A percentile compares a stretch with the other conserved stretches of the same genome.
These are phyloP conservation scores for Eupelmus urozonus DNA, from an alignment of 2,888 invertebrate species.

Conservation along the genomic window DNA sequence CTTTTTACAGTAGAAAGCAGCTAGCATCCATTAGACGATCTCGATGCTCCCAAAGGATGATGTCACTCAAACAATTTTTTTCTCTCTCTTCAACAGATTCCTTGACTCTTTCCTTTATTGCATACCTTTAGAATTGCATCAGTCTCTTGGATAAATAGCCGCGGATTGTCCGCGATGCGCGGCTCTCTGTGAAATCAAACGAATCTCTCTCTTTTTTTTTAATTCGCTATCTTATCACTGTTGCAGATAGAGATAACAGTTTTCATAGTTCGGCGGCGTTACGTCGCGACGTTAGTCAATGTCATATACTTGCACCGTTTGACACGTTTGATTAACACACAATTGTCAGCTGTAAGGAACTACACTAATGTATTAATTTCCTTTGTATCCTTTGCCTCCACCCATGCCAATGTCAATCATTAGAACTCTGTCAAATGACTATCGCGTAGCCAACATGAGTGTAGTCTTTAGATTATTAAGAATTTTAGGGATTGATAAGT, in stretches of 20 bases:
- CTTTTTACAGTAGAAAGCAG: slow-evolving; percentile 10
- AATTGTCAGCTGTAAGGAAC: slow-evolving; percentile 38
- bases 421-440: slow-evolving; percentile 17
- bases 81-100: slow-evolving; percentile 37
- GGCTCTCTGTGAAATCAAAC: slow-evolving; percentile 42
- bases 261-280: slow-evolving; percentile 32
- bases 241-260: slow-evolving; percentile 53
- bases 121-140: slow-evolving; percentile 51
- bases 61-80: slow-evolving; percentile 45
- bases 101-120: slow-evolving; percentile 41
- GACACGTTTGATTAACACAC: slow-evolving; percentile 49
- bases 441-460: neutral
- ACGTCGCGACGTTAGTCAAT: slow-evolving; percentile 41
- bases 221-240: slow-evolving; percentile 53
- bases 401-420: slow-evolving; percentile 21
- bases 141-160: slow-evolving; percentile 37
- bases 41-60: slow-evolving; percentile 34
- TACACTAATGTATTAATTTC: slow-evolving; percentile 16
- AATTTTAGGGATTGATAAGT: slow-evolving; percentile 1
- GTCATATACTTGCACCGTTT: slow-evolving; percentile 43
- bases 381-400: too few relatives aligned
- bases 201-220: too few relatives aligned
- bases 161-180: slow-evolving; percentile 13
- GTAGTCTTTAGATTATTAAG: neutral
- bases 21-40: slow-evolving; percentile 12